Evolutionary conservation across 2,113 vertebrate genomes (phyloP).

Genomic region (Erythrocercus mccallii): DNA sequence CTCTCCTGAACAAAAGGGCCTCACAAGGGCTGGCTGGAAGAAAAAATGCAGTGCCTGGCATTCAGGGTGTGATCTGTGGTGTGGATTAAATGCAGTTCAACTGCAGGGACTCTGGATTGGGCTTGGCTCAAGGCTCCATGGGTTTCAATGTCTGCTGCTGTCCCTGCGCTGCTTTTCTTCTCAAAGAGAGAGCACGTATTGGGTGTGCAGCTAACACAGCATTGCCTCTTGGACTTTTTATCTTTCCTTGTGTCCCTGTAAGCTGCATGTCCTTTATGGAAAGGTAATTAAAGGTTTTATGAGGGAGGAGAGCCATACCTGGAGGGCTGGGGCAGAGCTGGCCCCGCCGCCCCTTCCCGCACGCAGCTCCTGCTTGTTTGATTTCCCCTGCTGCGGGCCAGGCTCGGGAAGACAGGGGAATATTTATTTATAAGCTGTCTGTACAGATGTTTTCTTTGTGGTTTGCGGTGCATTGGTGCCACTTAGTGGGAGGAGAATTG

Average conservation of each 20-base stretch:
- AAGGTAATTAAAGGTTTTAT: background rate
- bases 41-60: background rate
- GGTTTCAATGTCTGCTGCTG: background rate
- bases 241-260: background rate
- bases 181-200: background rate
- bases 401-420: background rate
- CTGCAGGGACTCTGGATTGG: background rate
- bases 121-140: accelerated
- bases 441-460: slow-evolving; percentile 55
- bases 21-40: background rate
- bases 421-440: slow-evolving; percentile 46
- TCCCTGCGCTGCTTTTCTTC: background rate
- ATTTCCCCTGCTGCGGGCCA: background rate
- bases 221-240: background rate
- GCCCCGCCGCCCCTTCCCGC: background rate
- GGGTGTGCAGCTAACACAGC: background rate
- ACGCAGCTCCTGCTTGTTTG: background rate
- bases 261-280: background rate
- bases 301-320: background rate
- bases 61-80: background rate
- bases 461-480: slow-evolving; percentile 75
- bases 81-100: background rate
- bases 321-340: background rate
- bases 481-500: slow-evolving; percentile 75
- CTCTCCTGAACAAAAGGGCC: background rate